These are phyloP conservation scores for Vulpes ferrilata DNA, from an alignment of 2,113 vertebrate species.

Conservation along the genomic window DNA sequence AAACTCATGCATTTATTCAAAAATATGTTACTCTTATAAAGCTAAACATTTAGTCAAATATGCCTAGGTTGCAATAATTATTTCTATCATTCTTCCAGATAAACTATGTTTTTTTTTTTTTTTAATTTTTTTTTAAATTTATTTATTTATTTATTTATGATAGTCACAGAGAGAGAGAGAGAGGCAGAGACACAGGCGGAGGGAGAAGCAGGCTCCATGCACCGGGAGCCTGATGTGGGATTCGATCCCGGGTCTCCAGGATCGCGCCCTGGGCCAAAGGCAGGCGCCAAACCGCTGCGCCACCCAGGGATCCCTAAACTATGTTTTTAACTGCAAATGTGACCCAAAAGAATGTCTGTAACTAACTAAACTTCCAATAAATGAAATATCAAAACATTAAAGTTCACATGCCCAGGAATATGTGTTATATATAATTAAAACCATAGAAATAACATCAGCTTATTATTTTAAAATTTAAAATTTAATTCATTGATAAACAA, in stretches of 20 bases:
- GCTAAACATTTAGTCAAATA: background rate
- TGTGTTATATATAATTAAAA: slow-evolving; percentile 21
- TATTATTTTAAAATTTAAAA: slow-evolving; percentile 3
- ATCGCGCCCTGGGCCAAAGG: too few relatives aligned
- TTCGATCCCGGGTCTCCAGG: too few relatives aligned
- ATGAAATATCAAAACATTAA: background rate
- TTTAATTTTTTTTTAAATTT: too few relatives aligned
- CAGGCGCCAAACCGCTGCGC: too few relatives aligned
- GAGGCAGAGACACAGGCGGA: too few relatives aligned
- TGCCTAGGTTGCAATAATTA: background rate
- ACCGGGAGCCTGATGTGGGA: too few relatives aligned
- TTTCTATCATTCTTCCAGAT: background rate
- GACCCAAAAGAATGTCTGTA: background rate
- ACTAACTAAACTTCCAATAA: background rate
- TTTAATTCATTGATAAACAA: background rate
- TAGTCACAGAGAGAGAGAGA: too few relatives aligned
- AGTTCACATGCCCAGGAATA: background rate
- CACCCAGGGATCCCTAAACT: too few relatives aligned
- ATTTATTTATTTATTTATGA: too few relatives aligned
- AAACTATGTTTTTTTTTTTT: background rate
- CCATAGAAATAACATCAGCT: background rate
- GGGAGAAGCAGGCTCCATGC: too few relatives aligned
- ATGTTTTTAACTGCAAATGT: background rate
- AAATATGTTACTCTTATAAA: background rate
- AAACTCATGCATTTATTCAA: background rate